Base-by-base conservation (phyloP, 2,113 vertebrate genomes). In the Takifugu flavidus region DNA sequence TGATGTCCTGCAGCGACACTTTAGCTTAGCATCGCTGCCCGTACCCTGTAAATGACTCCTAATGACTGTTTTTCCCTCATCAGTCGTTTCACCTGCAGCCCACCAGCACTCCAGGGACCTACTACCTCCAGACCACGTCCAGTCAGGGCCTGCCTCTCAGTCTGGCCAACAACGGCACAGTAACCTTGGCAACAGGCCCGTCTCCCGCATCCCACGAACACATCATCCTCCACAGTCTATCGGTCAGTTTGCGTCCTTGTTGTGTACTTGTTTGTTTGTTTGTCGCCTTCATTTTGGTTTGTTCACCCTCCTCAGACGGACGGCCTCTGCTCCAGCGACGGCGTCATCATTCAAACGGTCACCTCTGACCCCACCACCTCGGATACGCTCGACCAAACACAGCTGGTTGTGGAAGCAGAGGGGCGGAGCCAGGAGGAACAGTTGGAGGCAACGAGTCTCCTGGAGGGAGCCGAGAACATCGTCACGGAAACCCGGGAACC, bases 81-180 rank as follows among this genome's bases (percentile, higher is more conserved):
- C 42, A 99, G 97, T 99, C 97, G 39, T 99, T 99, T 79, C 96
- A 98, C 75, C 92, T 99, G 52, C 97, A 99, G 89, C 96, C 96
- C 0, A 99, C 95, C 4, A 92, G 95, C 65, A 98, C 96, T 8
- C 95, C 96, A 7, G 96, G 97, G 15, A 99, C 97, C 4, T 98
- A 97, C 82, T 91, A 95, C 61, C 92, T 99, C 61, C 97, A 99
- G 82, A 98, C 95, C 0, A 91, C 93, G 55, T 93, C 96, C 43
- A 95, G 87, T 88, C 96, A 95, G 90, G 92, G 93, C 45, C 92
- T 98, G 34, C 95, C 95, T 4, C 82, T 98, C 25, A 94, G 96
- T 0, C 78, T 98, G 62, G 89, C 92, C 0, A 72, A 92, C 10
- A 97, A 91, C 83, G 90, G 93, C 71, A 93, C 95, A 0, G 93